Percentiles rank a stretch among this genome's conserved stretches.
phyloP scores from a whole-genome alignment of 2,113 vertebrate genomes.

The Grantiella picta region DNA sequence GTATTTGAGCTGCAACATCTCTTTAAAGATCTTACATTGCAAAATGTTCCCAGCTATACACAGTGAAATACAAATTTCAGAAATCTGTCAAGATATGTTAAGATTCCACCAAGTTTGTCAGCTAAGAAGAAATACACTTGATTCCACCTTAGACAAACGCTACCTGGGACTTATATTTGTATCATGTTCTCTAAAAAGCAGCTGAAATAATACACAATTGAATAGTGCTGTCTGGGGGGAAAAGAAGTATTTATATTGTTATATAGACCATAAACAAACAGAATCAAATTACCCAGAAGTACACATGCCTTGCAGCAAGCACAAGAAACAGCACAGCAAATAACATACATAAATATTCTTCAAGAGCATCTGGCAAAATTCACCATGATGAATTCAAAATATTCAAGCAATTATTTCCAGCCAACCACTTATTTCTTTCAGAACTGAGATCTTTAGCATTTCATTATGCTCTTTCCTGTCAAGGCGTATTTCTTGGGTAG shows the following conservation, averaged over 20 bases:
- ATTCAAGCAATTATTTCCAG: conserved; percentile 8
- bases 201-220: background rate
- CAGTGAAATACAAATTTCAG: background rate
- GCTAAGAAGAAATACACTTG: background rate
- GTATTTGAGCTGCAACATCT: background rate
- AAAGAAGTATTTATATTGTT: background rate
- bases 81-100: background rate
- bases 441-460: background rate
- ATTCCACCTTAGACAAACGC: background rate
- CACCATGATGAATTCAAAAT: background rate
- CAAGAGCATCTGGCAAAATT: conserved; percentile 11
- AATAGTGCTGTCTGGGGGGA: background rate
- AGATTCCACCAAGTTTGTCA: background rate
- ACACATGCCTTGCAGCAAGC: background rate
- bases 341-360: background rate
- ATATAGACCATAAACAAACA: background rate
- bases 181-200: background rate
- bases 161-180: background rate
- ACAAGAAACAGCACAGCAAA: background rate
- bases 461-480: background rate
- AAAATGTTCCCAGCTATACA: background rate
- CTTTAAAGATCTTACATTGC: background rate
- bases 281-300: background rate
- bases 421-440: background rate
- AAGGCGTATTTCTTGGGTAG: background rate